Evolutionary conservation across 1,140 invertebrate genomes (phyloP), one percentile per base, ranked within the genome.

Genomic region (Aphidius ervi): DNA sequence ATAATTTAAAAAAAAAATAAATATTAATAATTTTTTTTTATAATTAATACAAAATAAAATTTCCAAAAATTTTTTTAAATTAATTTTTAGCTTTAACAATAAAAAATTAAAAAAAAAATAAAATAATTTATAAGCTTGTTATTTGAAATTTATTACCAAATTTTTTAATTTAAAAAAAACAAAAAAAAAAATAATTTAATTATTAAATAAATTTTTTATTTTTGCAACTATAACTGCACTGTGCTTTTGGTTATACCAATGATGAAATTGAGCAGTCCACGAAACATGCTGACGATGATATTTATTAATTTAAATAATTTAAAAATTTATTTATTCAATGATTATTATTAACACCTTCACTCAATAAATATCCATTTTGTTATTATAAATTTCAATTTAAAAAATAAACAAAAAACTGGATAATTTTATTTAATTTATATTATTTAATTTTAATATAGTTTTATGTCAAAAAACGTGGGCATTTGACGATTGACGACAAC

Each of bases 201-300:
- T 43, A 3, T 43, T 43, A 43, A 7, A 43, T 10, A 43, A 43
- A 43, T 53, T 6, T 37, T 41, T 39, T 7, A 46, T 31, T 31
- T 31, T 31, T 31, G 23, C 23, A 31, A 31, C 4, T 31, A 31
- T 31, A 31, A 31, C 23, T 31, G 23, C 23, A 31, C 2, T 31
- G 23, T 31, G 23, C 23, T 20, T 9, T 52, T 54, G 7, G 39
- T 45, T 66, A 63, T 77, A 77, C 74, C 76, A 61, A 67, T 68
- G 40, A 74, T 56, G 50, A 58, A 67, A 46, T 70, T 64, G 64
- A 74, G 66, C 65, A 78, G 67, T 61, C 67, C 67, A 46, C 72
- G 73, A 64, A 78, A 58, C 75, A 77, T 76, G 71, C 68, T 73
- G 70, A 61, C 53, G 43, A 53, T 47, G 42, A 37, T 43, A 41